Base-by-base conservation (phyloP, 2,888 invertebrate species). In the Sphaeridia pumilis region DNA sequence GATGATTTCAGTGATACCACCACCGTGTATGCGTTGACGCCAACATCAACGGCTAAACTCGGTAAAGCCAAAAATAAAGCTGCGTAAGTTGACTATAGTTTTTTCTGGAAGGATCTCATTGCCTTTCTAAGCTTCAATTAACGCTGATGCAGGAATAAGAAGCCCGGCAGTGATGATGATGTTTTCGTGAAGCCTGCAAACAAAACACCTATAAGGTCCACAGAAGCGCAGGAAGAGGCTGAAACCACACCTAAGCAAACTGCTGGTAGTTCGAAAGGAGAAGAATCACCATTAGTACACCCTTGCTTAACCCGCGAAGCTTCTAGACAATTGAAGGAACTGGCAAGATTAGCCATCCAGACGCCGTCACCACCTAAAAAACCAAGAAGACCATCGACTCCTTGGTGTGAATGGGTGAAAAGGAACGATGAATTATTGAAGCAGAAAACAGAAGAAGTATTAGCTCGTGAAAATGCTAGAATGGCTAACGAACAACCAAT, bases 161-260 rank as follows among this genome's bases (percentile, higher is more conserved):
- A n/a, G n/a, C n/a, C n/a, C n/a, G n/a, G n/a, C n/a, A n/a, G n/a
- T n/a, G n/a, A n/a, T n/a, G n/a, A n/a, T n/a, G n/a, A n/a, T n/a
- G n/a, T n/a, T n/a, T n/a, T n/a, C n/a, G n/a, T n/a, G n/a, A n/a
- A n/a, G n/a, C n/a, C n/a, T n/a, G n/a, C n/a, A n/a, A 26, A 24
- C 10, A 46, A 41, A 41, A 38, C 41, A 10, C 22, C 21, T 5
- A 56, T 38, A 46, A 25, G 54, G 45, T 56, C 59, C 14, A 31
- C 35, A 3, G 56, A 51, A 14, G 43, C 41, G 7, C 22, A n/a
- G 10, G 56, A 43, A 46, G 22, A 54, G 45, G 57, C 59, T 7
- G 27, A 41, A 36, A 49, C 21, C 46, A 50, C 46, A 44, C 22
- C 57, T 52, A 26, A 54, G 49, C 24, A 56, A 35, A 45, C 56